Percentiles rank a stretch among this genome's conserved stretches.
These are phyloP conservation scores for Engraulis encrasicolus DNA, from an alignment of 2,113 vertebrate genomes.

Conservation along the genomic window DNA sequence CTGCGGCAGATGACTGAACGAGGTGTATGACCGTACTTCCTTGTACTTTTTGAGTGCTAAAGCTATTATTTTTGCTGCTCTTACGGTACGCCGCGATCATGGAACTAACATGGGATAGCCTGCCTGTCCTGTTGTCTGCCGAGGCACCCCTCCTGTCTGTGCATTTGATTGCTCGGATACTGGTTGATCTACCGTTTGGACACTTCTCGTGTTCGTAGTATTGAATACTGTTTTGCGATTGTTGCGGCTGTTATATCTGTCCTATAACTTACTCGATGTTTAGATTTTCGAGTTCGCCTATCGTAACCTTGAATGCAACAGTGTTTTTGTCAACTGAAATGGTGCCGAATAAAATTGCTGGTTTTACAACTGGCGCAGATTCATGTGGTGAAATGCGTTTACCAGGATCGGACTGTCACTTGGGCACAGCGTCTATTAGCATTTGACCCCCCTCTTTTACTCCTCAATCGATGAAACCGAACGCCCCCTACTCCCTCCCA, in stretches of 20 bases:
- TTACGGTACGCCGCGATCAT: background rate
- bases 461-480: slow-evolving; percentile 18
- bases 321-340: slow-evolving; percentile 51
- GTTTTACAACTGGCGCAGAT: background rate
- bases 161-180: background rate
- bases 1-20: background rate
- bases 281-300: background rate
- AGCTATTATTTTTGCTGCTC: background rate
- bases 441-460: slow-evolving; percentile 1
- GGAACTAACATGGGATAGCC: slow-evolving; percentile 5
- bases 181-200: background rate
- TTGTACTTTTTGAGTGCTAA: background rate
- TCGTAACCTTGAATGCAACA: slow-evolving; percentile 61
- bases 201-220: background rate
- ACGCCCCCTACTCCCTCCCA: background rate
- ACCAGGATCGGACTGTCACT: slow-evolving; percentile 33
- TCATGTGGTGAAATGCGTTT: background rate
- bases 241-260: background rate
- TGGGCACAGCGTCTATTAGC: background rate
- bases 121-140: background rate
- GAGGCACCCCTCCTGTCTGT: background rate
- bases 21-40: background rate
- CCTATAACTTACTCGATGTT: background rate
- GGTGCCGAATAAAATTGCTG: background rate
- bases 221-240: background rate